Conservation (phyloP, 2,113 vertebrate species). For the Phainopepla nitens region DNA sequence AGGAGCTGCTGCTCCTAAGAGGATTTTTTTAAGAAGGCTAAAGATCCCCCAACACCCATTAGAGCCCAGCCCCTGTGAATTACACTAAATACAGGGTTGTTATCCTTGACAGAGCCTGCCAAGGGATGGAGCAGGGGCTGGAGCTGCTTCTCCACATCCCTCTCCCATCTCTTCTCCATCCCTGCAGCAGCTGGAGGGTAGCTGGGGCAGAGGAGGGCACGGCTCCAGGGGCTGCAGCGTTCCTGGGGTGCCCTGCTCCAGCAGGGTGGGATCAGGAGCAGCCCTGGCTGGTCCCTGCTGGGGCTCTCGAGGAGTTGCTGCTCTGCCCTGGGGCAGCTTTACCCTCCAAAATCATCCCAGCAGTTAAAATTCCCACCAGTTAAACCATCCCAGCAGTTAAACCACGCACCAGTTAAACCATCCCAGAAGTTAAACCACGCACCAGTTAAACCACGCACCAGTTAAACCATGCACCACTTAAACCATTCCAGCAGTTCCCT, state of each 20-base stretch:
- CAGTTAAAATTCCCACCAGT: neutral
- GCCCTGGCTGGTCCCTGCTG: neutral
- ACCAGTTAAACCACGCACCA: neutral
- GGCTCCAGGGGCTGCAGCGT: neutral
- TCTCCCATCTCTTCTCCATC: neutral
- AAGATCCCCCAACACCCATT: constrained; percentile 43
- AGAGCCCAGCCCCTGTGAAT: constrained; percentile 16
- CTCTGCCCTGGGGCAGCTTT: neutral
- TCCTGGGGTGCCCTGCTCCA: neutral
- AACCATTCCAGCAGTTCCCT: too few relatives aligned
- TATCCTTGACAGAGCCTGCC: neutral
- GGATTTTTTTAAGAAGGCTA: constrained; percentile 46
- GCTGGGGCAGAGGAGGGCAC: neutral
- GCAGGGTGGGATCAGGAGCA: neutral
- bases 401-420: neutral
- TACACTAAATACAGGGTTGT: neutral
- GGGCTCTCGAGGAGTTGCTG: neutral
- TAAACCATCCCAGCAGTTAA: neutral
- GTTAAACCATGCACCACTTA: neutral
- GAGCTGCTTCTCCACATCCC: neutral
- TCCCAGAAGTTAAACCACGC: neutral
- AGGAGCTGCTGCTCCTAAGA: constrained; percentile 48
- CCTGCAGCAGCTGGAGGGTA: neutral
- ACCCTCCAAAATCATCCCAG: neutral
- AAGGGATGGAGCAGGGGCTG: neutral